A percentile compares a stretch with the other conserved stretches of the same genome.
phyloP scores from a whole-genome alignment of 1,140 invertebrate species.

The Sinonovacula constricta region DNA sequence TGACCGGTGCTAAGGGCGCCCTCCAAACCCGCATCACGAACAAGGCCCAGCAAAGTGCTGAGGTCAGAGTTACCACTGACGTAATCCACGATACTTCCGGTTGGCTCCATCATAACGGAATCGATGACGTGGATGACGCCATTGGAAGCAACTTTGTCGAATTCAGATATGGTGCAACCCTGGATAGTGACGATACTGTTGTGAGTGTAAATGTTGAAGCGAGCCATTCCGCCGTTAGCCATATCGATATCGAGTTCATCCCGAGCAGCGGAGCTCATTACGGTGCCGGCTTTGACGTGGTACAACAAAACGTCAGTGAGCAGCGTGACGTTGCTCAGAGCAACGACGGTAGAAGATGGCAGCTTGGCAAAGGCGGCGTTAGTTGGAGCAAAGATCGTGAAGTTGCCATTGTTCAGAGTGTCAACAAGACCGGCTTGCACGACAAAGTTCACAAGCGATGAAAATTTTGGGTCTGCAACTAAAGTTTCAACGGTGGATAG shows the following conservation, averaged over 20 bases:
- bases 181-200: conserved; percentile 44
- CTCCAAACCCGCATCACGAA: conserved; percentile 14
- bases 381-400: too few species aligned
- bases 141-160: conserved; percentile 26
- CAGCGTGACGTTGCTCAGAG: conserved; percentile 81
- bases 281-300: conserved; percentile 81
- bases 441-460: background rate
- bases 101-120: too few species aligned
- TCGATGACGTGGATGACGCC: too few species aligned
- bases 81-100: too few species aligned
- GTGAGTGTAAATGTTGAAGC: conserved; percentile 17
- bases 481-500: conserved; percentile 10
- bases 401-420: too few species aligned
- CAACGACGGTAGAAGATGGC: conserved; percentile 82
- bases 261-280: conserved; percentile 17
- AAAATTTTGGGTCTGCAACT: background rate
- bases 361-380: conserved; percentile 84
- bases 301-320: conserved; percentile 86
- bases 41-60: conserved; percentile 23
- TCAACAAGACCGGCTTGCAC: background rate
- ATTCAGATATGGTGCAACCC: conserved; percentile 12
- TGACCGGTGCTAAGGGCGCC: conserved; percentile 9
- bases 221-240: conserved; percentile 2
- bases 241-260: conserved; percentile 20
- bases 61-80: conserved; percentile 27